Base-by-base conservation (phyloP, 2,113 vertebrate species). In the Diadophis punctatus region DNA sequence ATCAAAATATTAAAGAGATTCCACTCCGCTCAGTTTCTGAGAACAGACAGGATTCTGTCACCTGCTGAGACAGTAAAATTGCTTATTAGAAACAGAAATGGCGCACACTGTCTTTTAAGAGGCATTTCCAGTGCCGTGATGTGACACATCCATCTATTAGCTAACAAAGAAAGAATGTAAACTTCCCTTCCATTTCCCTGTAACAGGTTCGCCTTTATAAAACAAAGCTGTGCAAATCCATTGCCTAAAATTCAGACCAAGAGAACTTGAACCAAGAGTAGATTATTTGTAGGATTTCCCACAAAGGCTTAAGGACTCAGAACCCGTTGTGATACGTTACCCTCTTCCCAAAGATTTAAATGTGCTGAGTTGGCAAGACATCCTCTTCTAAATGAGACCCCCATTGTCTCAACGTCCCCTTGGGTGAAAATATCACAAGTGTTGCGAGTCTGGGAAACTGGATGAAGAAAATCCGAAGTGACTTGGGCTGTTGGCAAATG, bases 391-490 rank as follows among this genome's bases (percentile, higher is more conserved):
- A 86, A 56, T 22, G 30, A 48, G 30, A 34, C 80, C 90, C 68
- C 46, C 58, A 63, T 52, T 30, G 88, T 51, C n/a, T 20, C 49
- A 39, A 39, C 39, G 51, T 49, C 55, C 55, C 20, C 39, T 90
- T 3, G 90, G 34, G 20, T 92, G 80, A 90, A 91, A 95, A 93
- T 34, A 68, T 20, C 23, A 6, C 20, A 34, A 91, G 94, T 1
- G 85, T 25, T 23, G 3, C 3, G 11, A 1, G 46, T 56, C 94
- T 51, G 63, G 94, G 11, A 91, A 94, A 95, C 12, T 92, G 86
- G 52, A 90, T 4, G 68, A 80, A 92, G 43, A 93, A 53, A 20
- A 93, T 51, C 60, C 58, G 80, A 14, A 95, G 95, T 95, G 95
- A 92, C 86, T 49, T 63, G 56, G 86, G 23, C 89, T 52, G 25